Evolutionary conservation across 2,113 vertebrate genomes (phyloP).

Genomic region (Poicephalus meyeri): DNA sequence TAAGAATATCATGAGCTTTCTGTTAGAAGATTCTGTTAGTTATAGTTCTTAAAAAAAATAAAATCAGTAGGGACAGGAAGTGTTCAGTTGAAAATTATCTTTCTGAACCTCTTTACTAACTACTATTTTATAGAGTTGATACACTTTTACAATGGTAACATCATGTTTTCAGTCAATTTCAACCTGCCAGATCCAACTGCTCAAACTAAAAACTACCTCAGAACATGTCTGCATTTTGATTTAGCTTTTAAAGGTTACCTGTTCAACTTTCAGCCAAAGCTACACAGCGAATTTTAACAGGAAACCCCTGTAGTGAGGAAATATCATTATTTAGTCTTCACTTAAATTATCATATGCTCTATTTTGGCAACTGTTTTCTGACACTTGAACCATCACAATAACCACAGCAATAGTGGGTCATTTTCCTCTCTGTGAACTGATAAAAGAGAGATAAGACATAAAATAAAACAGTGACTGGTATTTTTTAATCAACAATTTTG

Average conservation of each 20-base stretch:
- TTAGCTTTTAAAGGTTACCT: background rate
- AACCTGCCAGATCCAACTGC: background rate
- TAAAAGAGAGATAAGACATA: background rate
- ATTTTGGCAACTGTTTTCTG: background rate
- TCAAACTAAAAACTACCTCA: background rate
- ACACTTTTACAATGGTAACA: background rate
- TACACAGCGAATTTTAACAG: background rate
- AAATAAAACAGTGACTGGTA: background rate
- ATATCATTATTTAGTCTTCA: background rate
- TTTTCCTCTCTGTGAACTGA: background rate
- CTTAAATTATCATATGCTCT: too few species aligned
- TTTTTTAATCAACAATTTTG: background rate
- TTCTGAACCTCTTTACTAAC: background rate
- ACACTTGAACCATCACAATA: background rate
- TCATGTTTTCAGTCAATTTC: background rate
- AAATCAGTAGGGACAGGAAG: background rate
- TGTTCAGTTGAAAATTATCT: background rate
- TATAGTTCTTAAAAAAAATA: background rate
- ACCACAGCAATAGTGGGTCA: fast-evolving
- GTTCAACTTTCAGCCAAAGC: background rate
- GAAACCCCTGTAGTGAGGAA: background rate
- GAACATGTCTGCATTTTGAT: background rate
- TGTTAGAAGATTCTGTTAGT: background rate
- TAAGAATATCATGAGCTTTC: background rate
- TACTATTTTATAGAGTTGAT: background rate